phyloP scores from a whole-genome alignment of 2,888 invertebrate species.

The Sinotaia quadrata region DNA sequence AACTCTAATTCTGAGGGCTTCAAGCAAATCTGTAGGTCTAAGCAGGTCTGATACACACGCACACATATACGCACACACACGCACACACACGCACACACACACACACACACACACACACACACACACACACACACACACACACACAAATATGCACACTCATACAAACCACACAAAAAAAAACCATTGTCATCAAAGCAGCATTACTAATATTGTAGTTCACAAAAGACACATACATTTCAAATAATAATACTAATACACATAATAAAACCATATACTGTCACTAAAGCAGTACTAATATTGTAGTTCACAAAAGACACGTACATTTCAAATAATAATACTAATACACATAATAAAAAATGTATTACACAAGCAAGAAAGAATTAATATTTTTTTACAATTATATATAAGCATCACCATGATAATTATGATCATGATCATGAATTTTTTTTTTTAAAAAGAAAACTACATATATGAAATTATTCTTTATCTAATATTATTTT shows the following conservation, averaged over 20 bases:
- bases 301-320: not conserved
- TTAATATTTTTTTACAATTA: too few species aligned
- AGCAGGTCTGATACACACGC: constrained; percentile 1
- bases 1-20: too few species aligned
- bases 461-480: not conserved
- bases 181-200: not conserved
- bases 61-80: not conserved
- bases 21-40: not conserved
- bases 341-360: too few species aligned
- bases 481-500: not conserved
- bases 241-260: too few species aligned
- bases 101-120: constrained; percentile 13
- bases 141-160: not conserved
- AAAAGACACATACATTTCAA: not conserved
- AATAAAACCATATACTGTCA: too few species aligned
- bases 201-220: not conserved
- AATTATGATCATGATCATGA: too few species aligned
- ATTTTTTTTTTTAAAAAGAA: too few species aligned
- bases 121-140: constrained; percentile 2
- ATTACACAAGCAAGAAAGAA: too few species aligned
- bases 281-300: not conserved
- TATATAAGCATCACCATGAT: too few species aligned
- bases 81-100: not conserved
- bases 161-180: not conserved
- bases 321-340: not conserved